Conservation (phyloP, 2,797 vertebrate species). For the Discoglossus pictus region DNA sequence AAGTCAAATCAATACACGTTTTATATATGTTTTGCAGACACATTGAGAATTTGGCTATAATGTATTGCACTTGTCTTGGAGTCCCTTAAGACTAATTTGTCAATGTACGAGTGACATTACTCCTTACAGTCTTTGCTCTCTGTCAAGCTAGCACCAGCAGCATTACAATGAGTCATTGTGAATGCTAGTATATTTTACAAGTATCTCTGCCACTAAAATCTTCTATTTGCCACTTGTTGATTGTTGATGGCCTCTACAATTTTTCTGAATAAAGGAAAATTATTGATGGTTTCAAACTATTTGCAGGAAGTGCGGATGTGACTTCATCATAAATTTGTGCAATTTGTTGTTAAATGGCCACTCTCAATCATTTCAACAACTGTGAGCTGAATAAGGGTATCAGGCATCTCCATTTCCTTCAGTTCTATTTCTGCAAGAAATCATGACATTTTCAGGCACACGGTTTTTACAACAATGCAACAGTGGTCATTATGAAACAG, state of each 20-base stretch:
- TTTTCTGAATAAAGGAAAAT: slow-evolving; percentile 19
- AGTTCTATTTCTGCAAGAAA: slow-evolving; percentile 23
- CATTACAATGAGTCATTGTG: slow-evolving; percentile 37
- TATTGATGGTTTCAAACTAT: background rate
- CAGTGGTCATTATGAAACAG: slow-evolving; percentile 39
- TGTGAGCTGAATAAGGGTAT: background rate
- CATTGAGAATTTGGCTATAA: slow-evolving; percentile 2
- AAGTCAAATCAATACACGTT: background rate
- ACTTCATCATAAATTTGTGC: slow-evolving; percentile 10
- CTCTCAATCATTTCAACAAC: background rate
- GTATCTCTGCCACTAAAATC: slow-evolving; percentile 14
- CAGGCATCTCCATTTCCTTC: background rate
- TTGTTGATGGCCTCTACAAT: slow-evolving; percentile 10
- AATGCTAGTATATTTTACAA: slow-evolving; percentile 15
- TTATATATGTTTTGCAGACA: background rate
- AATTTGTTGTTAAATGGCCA: slow-evolving; percentile 1
- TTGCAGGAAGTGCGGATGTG: slow-evolving; percentile 9
- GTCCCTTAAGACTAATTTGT: slow-evolving; percentile 25
- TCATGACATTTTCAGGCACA: slow-evolving; percentile 45
- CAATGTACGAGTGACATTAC: slow-evolving; percentile 22
- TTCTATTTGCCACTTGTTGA: background rate
- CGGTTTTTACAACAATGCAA: no score
- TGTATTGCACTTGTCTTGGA: slow-evolving; percentile 5
- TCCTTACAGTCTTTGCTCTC: slow-evolving; percentile 25
- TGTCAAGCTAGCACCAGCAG: slow-evolving; percentile 8